Evolutionary conservation across 2,113 vertebrate genomes (phyloP), one percentile per base, ranked within the genome.

Genomic region (Tragulus kanchil): DNA sequence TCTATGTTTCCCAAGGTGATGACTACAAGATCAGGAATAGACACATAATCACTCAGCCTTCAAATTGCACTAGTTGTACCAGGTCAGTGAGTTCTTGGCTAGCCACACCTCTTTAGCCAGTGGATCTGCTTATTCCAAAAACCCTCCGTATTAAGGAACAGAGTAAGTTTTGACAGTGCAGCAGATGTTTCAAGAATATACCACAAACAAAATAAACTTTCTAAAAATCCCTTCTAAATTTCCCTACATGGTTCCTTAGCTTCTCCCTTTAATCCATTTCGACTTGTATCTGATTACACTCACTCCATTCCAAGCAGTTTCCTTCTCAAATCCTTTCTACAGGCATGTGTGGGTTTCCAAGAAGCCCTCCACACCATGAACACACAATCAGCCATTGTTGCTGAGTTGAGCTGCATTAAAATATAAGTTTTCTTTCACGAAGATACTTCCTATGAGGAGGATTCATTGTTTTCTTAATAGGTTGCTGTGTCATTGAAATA

Each of bases 401-500:
- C 11, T 59, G 8, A 58, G 67, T 79, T 86, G 90, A 86, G 94
- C 4, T 67, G n/a, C 0, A 90, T 82, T 85, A 73, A 93, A 93
- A 90, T 25, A 17, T 87, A 93, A 61, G 4, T 64, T 93, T 71
- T 93, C 21, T 94, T 95, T 92, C 95, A 81, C 88, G 58, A 90
- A 85, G 96, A 88, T 73, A 85, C 64, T 87, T 96, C 36, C 61
- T 85, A 36, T 77, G 75, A 86, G 91, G 31, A 93, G n/a, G 50
- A 96, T 88, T 93, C 69, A 75, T 15, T 81, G 14, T 36, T 85
- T 31, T 52, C 7, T 36, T 94, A 77, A 75, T 67, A 92, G 92
- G 88, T 83, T 86, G 92, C 62, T 65, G 9, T 28, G 36, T 85
- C 67, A 96, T 93, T 87, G 90, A 96, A 95, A 85, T 56, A 59